Conservation (phyloP, 2,113 vertebrate genomes). For the Emydocephalus ijimae region DNA sequence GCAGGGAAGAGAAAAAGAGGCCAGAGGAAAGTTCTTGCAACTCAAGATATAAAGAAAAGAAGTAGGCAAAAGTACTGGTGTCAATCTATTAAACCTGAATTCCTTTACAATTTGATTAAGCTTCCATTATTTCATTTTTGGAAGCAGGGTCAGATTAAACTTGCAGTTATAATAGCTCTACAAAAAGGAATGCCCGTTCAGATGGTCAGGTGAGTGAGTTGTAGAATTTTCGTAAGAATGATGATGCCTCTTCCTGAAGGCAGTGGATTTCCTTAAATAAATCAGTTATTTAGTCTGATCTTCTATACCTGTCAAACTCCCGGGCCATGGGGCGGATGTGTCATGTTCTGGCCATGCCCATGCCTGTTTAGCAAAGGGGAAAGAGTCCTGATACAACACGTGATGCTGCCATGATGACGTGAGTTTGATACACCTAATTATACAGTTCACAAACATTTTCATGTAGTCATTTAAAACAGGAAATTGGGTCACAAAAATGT, state of each 20-base stretch:
- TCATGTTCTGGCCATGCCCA: too few relatives aligned
- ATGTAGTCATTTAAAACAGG: neutral
- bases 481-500: neutral
- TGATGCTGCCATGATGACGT: too few relatives aligned
- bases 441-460: neutral
- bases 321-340: too few relatives aligned
- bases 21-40: constrained; percentile 4
- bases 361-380: too few relatives aligned
- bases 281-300: neutral
- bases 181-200: neutral
- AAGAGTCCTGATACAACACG: too few relatives aligned
- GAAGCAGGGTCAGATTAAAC: neutral
- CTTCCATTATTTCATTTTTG: neutral
- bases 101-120: neutral
- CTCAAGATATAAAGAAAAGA: neutral
- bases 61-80: constrained; percentile 4
- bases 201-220: neutral
- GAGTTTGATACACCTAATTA: neutral
- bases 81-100: neutral
- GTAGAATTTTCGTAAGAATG: neutral
- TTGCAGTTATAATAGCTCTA: neutral
- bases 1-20: constrained; percentile 43
- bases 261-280: neutral
- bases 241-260: neutral
- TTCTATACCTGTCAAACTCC: neutral